Evolutionary conservation across 1,140 invertebrate genomes (phyloP), one percentile per base, ranked within the genome.

Genomic region (Drosophila bifasciata): DNA sequence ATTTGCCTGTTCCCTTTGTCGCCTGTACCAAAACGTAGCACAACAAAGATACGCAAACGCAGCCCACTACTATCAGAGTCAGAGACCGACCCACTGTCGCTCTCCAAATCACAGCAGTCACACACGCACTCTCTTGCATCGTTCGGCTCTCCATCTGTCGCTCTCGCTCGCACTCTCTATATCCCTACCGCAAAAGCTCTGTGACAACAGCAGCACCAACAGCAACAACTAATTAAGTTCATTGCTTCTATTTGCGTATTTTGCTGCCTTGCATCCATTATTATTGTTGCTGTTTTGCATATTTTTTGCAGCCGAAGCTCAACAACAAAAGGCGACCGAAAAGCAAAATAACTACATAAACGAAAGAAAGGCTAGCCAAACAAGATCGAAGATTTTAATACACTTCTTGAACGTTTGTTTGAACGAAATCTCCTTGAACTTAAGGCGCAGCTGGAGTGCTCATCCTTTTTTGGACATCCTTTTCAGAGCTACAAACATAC

Each of bases 141-240:
- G n/a, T 56, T 58, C 6, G 9, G 32, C 23, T 19, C n/a, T 15
- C 53, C 16, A 23, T n/a, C 19, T 46, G 21, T 19, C 19, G 1
- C 19, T 21, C 19, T 21, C 19, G 19, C 19, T 21, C 19, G 19
- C 19, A 3, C 32, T 23, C 56, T 41, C 41, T 44, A 25, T 36
- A 64, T 56, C 59, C 48, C 39, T 70, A 53, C 19, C 21, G 21
- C 43, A 9, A 68, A 55, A 60, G 61, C 53, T 66, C 53, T 39
- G 40, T 28, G 36, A 59, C 36, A 61, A 21, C 36, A 19, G 3
- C 19, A 50, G 32, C 59, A 36, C 52, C 39, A 73, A 62, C 69
- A 85, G 60, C 64, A 85, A 80, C 84, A 84, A 84, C 86, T 89
- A 89, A 89, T 89, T 89, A 89, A 89, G 84, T 89, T 89, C 84